Percentiles rank a stretch among this genome's conserved stretches.
Conservation (phyloP, 2,113 vertebrate genomes). For the Coptodon rendalli region DNA sequence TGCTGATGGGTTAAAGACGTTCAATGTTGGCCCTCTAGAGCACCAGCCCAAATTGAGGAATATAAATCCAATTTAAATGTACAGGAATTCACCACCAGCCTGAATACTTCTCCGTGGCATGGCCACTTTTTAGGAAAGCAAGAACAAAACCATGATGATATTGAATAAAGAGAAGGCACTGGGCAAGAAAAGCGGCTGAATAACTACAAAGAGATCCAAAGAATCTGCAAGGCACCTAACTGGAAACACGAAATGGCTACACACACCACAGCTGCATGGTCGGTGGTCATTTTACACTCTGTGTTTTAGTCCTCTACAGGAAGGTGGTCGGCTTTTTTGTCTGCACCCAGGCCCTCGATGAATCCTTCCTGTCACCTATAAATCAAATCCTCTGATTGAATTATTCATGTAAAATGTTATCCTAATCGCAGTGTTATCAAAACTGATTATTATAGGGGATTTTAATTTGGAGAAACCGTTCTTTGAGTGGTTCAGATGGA, state of each 20-base stretch:
- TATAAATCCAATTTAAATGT: background rate
- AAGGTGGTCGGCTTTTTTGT: background rate
- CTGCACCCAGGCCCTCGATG: background rate
- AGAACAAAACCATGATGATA: background rate
- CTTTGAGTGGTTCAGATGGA: background rate
- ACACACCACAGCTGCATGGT: background rate
- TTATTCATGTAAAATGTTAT: background rate
- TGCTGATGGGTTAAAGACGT: background rate
- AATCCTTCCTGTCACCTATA: background rate
- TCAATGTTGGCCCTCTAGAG: background rate
- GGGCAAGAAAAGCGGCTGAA: background rate
- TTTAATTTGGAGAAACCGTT: background rate
- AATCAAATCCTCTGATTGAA: background rate
- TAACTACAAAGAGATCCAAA: background rate
- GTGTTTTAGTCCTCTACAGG: background rate
- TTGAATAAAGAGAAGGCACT: background rate
- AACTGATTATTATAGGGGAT: background rate
- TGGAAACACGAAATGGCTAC: background rate
- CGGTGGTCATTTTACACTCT: background rate
- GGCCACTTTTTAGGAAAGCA: background rate
- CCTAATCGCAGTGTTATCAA: background rate
- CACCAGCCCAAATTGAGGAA: background rate
- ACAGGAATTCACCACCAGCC: background rate
- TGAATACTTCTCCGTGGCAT: background rate
- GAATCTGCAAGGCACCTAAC: background rate